Conservation (phyloP, 2,113 vertebrate species). For the Nothobranchius kuhntae region DNA sequence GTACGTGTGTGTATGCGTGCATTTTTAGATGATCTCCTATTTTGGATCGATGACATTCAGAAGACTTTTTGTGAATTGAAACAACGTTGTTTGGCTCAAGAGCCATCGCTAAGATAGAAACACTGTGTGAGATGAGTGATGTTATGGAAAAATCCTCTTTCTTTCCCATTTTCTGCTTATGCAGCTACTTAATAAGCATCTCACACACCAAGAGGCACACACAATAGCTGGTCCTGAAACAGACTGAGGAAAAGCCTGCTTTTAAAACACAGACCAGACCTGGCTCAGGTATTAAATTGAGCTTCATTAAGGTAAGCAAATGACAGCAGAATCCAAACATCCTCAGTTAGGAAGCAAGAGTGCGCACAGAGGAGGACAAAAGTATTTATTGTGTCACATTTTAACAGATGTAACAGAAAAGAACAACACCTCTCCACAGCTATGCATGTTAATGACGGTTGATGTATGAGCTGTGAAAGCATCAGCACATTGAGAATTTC, state of each 20-base stretch:
- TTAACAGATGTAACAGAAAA: slow-evolving; percentile 9
- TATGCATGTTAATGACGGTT: not conserved
- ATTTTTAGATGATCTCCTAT: slow-evolving; percentile 59
- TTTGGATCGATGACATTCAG: slow-evolving; percentile 36
- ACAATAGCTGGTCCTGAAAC: slow-evolving; percentile 92
- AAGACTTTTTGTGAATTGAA: slow-evolving; percentile 49
- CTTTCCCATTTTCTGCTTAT: slow-evolving; percentile 14
- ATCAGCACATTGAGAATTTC: slow-evolving; percentile 8
- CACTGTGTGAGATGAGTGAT: slow-evolving; percentile 9
- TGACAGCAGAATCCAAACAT: not conserved
- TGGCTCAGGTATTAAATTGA: slow-evolving; percentile 92
- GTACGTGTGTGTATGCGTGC: not conserved
- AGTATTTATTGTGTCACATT: not conserved
- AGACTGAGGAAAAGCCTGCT: slow-evolving; percentile 91
- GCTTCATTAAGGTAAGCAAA: slow-evolving; percentile 90
- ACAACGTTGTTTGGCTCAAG: slow-evolving; percentile 41
- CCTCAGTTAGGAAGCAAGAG: not conserved
- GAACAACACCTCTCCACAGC: not conserved
- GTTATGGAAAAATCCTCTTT: slow-evolving; percentile 6
- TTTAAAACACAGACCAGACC: slow-evolving; percentile 90
- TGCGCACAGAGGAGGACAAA: not conserved
- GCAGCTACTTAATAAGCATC: slow-evolving; percentile 24
- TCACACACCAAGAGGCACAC: slow-evolving; percentile 11
- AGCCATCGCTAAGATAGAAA: slow-evolving; percentile 25
- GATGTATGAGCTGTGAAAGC: slow-evolving; percentile 4